phyloP scores from a whole-genome alignment of 2,113 vertebrate genomes.

The Channa argus region DNA sequence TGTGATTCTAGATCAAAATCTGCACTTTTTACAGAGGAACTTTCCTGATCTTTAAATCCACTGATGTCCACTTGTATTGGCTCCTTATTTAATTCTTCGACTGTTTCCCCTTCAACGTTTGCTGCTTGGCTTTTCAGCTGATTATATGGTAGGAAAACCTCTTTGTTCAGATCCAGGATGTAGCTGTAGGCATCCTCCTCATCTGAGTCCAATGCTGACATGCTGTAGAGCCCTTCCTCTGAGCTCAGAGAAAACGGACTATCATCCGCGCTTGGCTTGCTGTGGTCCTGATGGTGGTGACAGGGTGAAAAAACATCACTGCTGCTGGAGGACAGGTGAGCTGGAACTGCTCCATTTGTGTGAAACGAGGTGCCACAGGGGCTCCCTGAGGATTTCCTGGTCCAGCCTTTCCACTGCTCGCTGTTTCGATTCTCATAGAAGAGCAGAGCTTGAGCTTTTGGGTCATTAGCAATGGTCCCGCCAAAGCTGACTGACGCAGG shows the following conservation, averaged over 20 bases:
- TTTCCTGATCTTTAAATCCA: constrained; percentile 6
- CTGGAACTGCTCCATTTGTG: background rate
- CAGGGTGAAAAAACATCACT: background rate
- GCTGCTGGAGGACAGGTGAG: background rate
- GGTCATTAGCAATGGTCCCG: background rate
- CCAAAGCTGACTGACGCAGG: constrained; percentile 20
- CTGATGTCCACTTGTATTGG: background rate
- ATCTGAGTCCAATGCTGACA: constrained; percentile 69
- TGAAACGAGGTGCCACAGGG: background rate
- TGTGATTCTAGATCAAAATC: constrained; percentile 11
- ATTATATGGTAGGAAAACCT: constrained; percentile 39
- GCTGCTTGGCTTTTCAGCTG: constrained; percentile 19
- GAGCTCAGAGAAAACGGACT: constrained; percentile 61
- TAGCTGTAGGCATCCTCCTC: constrained; percentile 76
- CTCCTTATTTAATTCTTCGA: constrained; percentile 31
- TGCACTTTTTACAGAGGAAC: background rate
- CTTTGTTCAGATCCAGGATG: constrained; percentile 77
- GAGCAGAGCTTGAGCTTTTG: constrained; percentile 22
- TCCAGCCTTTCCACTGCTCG: constrained; percentile 68
- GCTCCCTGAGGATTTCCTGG: constrained; percentile 36
- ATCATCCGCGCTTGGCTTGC: constrained; percentile 10
- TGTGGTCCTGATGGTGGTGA: background rate
- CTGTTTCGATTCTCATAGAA: constrained; percentile 3
- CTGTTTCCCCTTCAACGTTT: constrained; percentile 59
- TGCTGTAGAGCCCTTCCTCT: constrained; percentile 63